Evolutionary conservation across 2,113 vertebrate genomes (phyloP), one percentile per base, ranked within the genome.

Genomic region (Anolis carolinensis): DNA sequence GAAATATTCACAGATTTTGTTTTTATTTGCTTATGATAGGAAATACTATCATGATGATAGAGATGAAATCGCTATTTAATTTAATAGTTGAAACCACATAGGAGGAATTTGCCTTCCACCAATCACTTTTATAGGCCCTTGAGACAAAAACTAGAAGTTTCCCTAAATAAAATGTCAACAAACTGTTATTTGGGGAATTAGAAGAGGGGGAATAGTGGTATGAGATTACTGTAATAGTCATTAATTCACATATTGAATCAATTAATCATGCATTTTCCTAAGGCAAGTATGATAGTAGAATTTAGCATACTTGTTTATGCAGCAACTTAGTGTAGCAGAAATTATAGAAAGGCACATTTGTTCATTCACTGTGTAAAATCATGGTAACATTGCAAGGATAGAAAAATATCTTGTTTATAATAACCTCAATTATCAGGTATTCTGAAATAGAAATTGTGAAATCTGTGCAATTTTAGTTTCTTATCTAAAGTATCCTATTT

Each of bases 371-470:
- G 21, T 39, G 1, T 25, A 77, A 82, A 89, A 80, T 73, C 70
- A 27, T n/a, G 2, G 13, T 85, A 52, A 74, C 27, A 77, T 72
- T 85, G 85, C 67, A 82, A 59, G 93, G 32, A 92, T 91, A 82
- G 68, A 90, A 87, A 63, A 27, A 89, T 90, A 83, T 87, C 81
- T 88, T 83, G 87, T 30, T 78, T 78, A 67, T 70, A 30, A 11
- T 68, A 50, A 2, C 21, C 13, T 16, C 68, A n/a, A 68, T 68
- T 50, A n/a, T 79, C 4, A 63, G 6, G 7, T 32, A 5, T 80
- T 80, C 34, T 10, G 18, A 80, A 73, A 71, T 21, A 25, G 36
- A 79, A 11, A 72, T 72, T 72, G 76, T 65, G 34, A 18, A 80
- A 63, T 32, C 32, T 34, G 11, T 71, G 32, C 48, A 36, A 82